Evolutionary conservation across 2,113 vertebrate species (phyloP).

Genomic region (Pteruthius melanotis): DNA sequence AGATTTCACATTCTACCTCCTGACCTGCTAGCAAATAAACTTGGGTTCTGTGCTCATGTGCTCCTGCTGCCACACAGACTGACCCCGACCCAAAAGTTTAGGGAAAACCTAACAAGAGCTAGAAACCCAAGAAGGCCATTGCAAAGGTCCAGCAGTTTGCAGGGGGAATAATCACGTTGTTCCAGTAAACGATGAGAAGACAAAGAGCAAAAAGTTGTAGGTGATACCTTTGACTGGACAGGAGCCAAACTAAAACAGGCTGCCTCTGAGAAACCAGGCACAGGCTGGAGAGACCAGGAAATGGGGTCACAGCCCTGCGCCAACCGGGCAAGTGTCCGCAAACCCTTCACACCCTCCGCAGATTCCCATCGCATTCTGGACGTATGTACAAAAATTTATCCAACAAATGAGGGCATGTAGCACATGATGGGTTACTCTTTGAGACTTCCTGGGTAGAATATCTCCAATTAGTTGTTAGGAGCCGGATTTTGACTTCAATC

Average conservation of each 20-base stretch:
- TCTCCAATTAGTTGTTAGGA: not conserved
- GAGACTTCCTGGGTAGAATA: not conserved
- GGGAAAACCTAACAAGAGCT: not conserved
- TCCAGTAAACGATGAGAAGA: not conserved
- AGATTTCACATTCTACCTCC: conserved; percentile 13
- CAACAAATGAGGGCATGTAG: not conserved
- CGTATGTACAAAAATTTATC: accelerated
- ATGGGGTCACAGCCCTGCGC: not conserved
- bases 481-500: not conserved
- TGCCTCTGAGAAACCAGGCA: not conserved
- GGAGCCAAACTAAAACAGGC: not conserved
- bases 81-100: not conserved
- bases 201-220: conserved; percentile 1
- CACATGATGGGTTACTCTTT: not conserved
- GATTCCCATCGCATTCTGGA: accelerated
- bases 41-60: not conserved
- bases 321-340: not conserved
- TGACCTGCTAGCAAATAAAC: not conserved
- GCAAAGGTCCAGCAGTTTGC: not conserved
- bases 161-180: not conserved
- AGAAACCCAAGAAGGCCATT: not conserved
- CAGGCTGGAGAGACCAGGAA: not conserved
- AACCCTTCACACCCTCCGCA: accelerated
- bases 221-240: not conserved
- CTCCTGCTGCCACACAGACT: not conserved